These are phyloP conservation scores for Drosophila greeni DNA, from an alignment of 2,888 invertebrate species.

Conservation along the genomic window DNA sequence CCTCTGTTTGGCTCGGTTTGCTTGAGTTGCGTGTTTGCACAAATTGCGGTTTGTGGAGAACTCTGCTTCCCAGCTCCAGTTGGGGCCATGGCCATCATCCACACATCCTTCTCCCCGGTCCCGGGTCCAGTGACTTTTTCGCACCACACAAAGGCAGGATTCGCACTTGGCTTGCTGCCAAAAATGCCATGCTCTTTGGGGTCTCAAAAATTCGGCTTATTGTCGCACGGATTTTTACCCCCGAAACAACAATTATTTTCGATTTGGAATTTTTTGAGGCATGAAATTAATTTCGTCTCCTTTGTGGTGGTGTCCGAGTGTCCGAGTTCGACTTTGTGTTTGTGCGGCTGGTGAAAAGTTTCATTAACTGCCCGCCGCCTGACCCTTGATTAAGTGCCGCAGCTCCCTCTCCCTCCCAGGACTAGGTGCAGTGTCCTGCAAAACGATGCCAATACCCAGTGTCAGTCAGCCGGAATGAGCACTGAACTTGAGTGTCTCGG, in stretches of 20 bases:
- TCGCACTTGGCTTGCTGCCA: constrained; percentile 28
- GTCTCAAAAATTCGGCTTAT: constrained; percentile 41
- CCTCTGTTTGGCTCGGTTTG: constrained; percentile 18
- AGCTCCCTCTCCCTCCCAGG: constrained; percentile 2
- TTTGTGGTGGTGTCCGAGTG: constrained; percentile 37
- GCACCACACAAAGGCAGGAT: constrained; percentile 10
- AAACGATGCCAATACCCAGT: neutral
- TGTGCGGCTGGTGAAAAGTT: constrained; percentile 35
- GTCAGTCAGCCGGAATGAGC: constrained; percentile 33
- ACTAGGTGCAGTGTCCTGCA: constrained; percentile 1
- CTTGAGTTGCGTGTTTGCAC: constrained; percentile 42
- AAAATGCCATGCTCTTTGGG: constrained; percentile 20
- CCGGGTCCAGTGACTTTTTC: constrained; percentile 25
- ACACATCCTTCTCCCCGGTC: constrained; percentile 21
- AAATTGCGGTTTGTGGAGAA: constrained; percentile 43
- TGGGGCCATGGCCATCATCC: constrained; percentile 1
- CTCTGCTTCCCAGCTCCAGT: neutral
- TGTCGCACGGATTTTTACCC: constrained; percentile 27
- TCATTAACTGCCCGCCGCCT: constrained; percentile 38
- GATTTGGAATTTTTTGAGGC: constrained; percentile 68
- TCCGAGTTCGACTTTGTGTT: constrained; percentile 5
- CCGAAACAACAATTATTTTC: constrained; percentile 64
- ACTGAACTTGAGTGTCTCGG: constrained; percentile 16
- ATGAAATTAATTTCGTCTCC: constrained; percentile 73
- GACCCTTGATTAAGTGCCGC: constrained; percentile 41